Conservation (phyloP, 1,140 invertebrate species). For the Rhyzopertha dominica region DNA sequence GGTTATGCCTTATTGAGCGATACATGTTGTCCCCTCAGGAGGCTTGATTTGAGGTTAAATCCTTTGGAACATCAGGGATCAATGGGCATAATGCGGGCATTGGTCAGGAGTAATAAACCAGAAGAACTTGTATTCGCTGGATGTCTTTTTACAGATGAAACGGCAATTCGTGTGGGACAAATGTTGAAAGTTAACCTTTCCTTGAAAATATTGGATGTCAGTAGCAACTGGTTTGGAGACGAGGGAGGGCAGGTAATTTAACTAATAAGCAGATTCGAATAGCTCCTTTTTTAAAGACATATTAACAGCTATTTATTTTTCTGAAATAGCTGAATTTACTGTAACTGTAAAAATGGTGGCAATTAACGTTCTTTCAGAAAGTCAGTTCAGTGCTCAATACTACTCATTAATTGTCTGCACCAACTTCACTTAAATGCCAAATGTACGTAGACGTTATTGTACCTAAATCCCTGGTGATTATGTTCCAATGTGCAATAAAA, state of each 20-base stretch:
- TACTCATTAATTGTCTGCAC: conserved; percentile 1
- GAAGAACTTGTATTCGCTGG: conserved; percentile 35
- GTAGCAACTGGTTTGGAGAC: conserved; percentile 40
- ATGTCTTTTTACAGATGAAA: conserved; percentile 34
- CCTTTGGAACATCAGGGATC: conserved; percentile 39
- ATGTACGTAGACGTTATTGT: no score
- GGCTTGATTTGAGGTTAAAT: conserved; percentile 41
- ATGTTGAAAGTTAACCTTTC: conserved; percentile 37
- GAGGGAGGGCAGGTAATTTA: conserved; percentile 32
- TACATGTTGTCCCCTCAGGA: conserved; percentile 26
- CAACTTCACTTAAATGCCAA: conserved; percentile 1
- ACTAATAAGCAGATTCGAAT: neutral
- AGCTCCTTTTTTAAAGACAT: neutral
- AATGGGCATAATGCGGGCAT: conserved; percentile 37
- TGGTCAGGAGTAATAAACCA: conserved; percentile 34
- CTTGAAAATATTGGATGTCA: conserved; percentile 38
- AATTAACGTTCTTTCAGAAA: no score
- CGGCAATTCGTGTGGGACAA: conserved; percentile 31
- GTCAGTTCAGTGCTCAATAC: conserved; percentile 9
- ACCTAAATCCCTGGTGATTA: no score
- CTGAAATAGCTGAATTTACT: neutral
- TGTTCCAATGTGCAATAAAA: no score
- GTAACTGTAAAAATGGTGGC: no score
- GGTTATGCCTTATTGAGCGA: conserved; percentile 29
- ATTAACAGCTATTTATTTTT: neutral